Percentiles rank a stretch among this genome's conserved stretches.
phyloP scores from a whole-genome alignment of 1,140 invertebrate genomes.

The Platorchestia sp. region DNA sequence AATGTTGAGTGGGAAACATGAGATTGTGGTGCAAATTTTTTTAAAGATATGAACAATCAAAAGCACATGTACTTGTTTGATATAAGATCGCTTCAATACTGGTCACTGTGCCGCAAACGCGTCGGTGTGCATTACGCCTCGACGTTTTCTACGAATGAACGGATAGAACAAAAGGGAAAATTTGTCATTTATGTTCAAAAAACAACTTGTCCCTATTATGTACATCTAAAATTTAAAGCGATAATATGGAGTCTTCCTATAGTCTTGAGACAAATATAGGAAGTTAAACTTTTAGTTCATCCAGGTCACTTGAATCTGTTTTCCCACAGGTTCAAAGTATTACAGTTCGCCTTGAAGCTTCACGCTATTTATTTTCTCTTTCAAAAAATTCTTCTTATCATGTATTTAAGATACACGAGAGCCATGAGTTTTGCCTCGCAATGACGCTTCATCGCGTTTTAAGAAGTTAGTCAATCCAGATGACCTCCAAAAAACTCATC shows the following conservation, averaged over 20 bases:
- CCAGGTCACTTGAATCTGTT: too few species aligned
- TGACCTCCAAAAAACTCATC: not conserved
- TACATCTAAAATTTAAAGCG: too few species aligned
- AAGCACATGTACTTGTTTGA: too few species aligned
- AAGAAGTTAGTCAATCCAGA: not conserved
- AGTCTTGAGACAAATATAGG: not conserved
- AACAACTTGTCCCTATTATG: too few species aligned
- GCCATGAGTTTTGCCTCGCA: not conserved
- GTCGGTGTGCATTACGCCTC: not conserved
- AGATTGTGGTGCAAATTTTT: too few species aligned
- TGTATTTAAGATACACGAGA: not conserved
- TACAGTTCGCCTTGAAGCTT: too few species aligned
- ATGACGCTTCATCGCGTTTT: not conserved
- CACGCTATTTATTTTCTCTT: too few species aligned
- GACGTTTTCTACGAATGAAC: not conserved
- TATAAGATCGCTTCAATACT: not conserved
- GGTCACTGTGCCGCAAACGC: not conserved
- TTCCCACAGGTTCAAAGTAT: too few species aligned
- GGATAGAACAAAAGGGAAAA: not conserved
- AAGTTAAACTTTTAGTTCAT: not conserved
- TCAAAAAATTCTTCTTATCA: not conserved
- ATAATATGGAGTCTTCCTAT: too few species aligned
- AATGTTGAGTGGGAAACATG: not conserved
- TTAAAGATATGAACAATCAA: too few species aligned
- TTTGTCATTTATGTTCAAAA: too few species aligned